Percentiles rank a stretch among this genome's conserved stretches.
phyloP scores from a whole-genome alignment of 2,888 invertebrate species.

The Amiota minor region DNA sequence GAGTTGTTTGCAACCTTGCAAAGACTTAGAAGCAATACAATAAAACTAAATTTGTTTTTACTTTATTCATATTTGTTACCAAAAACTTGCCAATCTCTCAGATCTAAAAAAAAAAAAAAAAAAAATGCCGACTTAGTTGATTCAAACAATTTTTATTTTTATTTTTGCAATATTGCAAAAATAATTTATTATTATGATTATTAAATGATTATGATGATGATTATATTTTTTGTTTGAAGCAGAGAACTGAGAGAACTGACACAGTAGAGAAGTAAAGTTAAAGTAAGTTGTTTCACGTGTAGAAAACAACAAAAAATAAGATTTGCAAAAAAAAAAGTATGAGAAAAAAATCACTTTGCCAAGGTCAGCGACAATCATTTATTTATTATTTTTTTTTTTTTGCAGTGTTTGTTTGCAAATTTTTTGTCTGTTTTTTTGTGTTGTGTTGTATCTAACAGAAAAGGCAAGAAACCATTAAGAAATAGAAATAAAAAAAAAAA shows the following conservation, averaged over 20 bases:
- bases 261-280: too few relatives aligned
- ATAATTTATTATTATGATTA: slow-evolving; percentile 8
- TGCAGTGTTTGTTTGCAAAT: too few relatives aligned
- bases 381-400: slow-evolving; percentile 23
- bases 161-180: slow-evolving; percentile 15
- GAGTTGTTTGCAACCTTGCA: too few relatives aligned
- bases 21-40: too few relatives aligned
- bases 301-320: not conserved
- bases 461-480: slow-evolving; percentile 2
- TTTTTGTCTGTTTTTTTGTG: not conserved
- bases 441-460: slow-evolving; percentile 1
- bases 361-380: slow-evolving; percentile 21
- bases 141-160: too few relatives aligned
- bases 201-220: not conserved
- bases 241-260: too few relatives aligned
- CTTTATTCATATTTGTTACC: too few relatives aligned
- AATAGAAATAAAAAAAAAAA: not conserved
- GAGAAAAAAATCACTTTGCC: slow-evolving; percentile 12
- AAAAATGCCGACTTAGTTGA: too few relatives aligned
- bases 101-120: too few relatives aligned
- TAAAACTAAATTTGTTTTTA: too few relatives aligned
- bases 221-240: too few relatives aligned
- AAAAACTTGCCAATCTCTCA: too few relatives aligned
- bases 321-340: slow-evolving; percentile 10
- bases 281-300: not conserved